Evolutionary conservation across 2,113 vertebrate genomes (phyloP), one percentile per base, ranked within the genome.

Genomic region (Zingel zingel): DNA sequence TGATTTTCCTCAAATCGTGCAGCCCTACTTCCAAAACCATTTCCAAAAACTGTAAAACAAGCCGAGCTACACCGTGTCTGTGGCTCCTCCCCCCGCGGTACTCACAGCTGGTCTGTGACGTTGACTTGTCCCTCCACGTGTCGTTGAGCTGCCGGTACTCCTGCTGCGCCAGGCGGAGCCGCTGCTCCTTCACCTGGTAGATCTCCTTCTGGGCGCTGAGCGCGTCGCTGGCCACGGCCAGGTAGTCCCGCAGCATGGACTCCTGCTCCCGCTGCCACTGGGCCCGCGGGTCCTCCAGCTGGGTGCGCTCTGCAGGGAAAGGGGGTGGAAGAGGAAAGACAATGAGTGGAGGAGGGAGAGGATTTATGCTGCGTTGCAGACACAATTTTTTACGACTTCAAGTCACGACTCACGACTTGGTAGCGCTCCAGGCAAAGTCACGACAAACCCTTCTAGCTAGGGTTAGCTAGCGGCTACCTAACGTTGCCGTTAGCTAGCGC

Each of bases 181-280:
- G 92, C 94, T 99, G 97, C 93, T 98, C 98, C 90, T 99, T 99
- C 91, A 99, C 98, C 93, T 98, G 97, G 85, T 97, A 99, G 93
- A 98, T 98, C 94, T 99, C 98, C 92, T 96, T 97, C 91, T 99
- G 98, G 0, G 98, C 97, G n/a, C 95, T 96, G 87, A 99, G 95
- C 0, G 98, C 97, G 54, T 99, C 97, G 80, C 96, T 95, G 70
- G 98, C 98, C 89, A 98, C 96, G n/a, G 95, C 90, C 79, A 99
- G 96, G 90, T 99, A 99, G 71, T 99, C 97, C 85, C 97, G 97
- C 90, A 99, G 94, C 98, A 99, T 99, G 82, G 95, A 94, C 90
- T 99, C 97, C 94, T 99, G 98, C 88, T 98, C 98, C 83, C 94
- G 94, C 89, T 98, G 96, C 98, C 98, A 99, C 51, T 99, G 98